These are phyloP conservation scores for Buphagus erythrorhynchus DNA, from an alignment of 2,797 vertebrate species.

Conservation along the genomic window DNA sequence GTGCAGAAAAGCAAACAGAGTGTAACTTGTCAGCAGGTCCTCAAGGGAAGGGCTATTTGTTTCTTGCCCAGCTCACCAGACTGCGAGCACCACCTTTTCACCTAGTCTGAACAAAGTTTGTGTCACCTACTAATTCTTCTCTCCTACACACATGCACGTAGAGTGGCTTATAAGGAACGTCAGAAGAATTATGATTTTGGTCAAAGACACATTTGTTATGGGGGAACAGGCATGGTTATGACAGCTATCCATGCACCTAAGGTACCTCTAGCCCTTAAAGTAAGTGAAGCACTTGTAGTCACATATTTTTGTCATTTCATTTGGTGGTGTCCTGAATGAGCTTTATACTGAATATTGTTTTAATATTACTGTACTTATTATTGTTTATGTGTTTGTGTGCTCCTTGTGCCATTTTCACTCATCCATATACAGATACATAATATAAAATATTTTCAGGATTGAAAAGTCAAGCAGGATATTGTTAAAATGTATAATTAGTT, in stretches of 20 bases:
- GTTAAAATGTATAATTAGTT: background rate
- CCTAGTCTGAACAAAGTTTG: background rate
- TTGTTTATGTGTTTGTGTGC: background rate
- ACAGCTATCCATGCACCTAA: background rate
- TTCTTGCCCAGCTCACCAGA: background rate
- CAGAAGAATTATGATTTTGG: background rate
- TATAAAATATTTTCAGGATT: background rate
- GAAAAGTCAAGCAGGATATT: background rate
- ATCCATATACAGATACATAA: too few relatives aligned
- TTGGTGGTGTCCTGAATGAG: background rate
- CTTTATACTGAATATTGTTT: background rate
- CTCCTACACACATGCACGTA: background rate
- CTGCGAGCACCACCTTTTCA: background rate
- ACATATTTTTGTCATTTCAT: background rate
- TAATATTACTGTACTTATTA: background rate
- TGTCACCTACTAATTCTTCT: background rate
- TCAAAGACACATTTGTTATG: background rate
- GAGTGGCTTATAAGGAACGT: background rate
- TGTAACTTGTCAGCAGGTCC: constrained; percentile 29
- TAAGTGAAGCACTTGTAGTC: background rate
- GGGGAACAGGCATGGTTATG: background rate
- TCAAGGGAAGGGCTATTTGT: constrained; percentile 21
- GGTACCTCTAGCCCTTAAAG: background rate
- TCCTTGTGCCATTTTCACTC: background rate
- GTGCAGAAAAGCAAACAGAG: constrained; percentile 60